These are phyloP conservation scores for Puntigrus tetrazona DNA, from an alignment of 2,113 vertebrate genomes.

Conservation along the genomic window DNA sequence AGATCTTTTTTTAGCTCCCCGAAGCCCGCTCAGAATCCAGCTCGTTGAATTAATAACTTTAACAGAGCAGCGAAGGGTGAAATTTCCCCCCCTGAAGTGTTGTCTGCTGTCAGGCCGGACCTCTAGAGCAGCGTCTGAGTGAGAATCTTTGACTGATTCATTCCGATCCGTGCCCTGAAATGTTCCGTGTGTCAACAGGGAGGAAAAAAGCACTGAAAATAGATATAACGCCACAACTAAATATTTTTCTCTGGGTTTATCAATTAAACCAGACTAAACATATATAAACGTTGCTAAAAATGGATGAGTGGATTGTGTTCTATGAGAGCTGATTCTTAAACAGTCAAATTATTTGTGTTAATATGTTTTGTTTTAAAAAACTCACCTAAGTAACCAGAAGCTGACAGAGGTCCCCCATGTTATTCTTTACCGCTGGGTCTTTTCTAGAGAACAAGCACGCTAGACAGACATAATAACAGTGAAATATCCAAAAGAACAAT, in stretches of 20 bases:
- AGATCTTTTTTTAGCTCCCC: background rate
- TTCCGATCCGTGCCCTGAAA: background rate
- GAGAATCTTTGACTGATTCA: constrained; percentile 8
- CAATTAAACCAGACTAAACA: background rate
- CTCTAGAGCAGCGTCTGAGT: constrained; percentile 56
- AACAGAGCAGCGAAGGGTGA: constrained; percentile 61
- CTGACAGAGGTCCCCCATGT: constrained; percentile 40
- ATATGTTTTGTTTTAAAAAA: background rate
- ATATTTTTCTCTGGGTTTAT: background rate
- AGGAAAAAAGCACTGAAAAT: constrained; percentile 43
- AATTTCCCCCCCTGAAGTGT: constrained; percentile 52
- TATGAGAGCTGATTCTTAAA: background rate
- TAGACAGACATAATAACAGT: background rate
- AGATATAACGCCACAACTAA: constrained; percentile 3
- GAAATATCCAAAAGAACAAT: background rate
- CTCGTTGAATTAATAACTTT: constrained; percentile 37
- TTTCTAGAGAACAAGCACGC: background rate
- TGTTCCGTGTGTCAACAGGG: constrained; percentile 5
- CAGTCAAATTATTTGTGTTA: background rate
- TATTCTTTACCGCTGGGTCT: constrained; percentile 8
- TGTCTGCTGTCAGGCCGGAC: constrained; percentile 63
- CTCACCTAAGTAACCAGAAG: constrained; percentile 42
- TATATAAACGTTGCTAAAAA: background rate
- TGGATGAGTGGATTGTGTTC: background rate
- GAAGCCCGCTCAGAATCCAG: constrained; percentile 59